Percentiles rank a stretch among this genome's conserved stretches.
phyloP scores from a whole-genome alignment of 2,797 vertebrate species.

The Craterocephalus amniculus region DNA sequence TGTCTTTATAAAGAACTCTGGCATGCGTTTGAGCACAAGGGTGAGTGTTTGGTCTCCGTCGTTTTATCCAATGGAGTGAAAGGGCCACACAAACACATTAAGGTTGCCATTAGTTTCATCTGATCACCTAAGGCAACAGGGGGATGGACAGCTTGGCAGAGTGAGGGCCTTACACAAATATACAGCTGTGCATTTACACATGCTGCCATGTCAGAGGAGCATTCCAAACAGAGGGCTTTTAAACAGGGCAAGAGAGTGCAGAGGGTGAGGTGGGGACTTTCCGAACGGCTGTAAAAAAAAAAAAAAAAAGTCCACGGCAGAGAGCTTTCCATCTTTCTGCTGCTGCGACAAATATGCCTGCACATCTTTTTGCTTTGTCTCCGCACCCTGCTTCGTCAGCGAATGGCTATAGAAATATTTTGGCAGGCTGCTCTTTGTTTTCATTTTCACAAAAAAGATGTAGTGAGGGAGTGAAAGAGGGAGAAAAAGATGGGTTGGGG shows the following conservation, averaged over 20 bases:
- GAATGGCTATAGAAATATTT: slow-evolving; percentile 87
- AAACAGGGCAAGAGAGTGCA: slow-evolving; percentile 52
- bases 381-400: slow-evolving; percentile 83
- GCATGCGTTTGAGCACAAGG: slow-evolving; percentile 33
- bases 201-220: slow-evolving; percentile 70
- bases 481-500: slow-evolving; percentile 14
- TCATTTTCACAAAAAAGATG: slow-evolving; percentile 86
- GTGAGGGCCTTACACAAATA: slow-evolving; percentile 71
- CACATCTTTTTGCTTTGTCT: slow-evolving; percentile 84
- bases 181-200: slow-evolving; percentile 71
- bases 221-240: slow-evolving; percentile 75
- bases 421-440: slow-evolving; percentile 86
- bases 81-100: slow-evolving; percentile 76
- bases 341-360: slow-evolving; percentile 83
- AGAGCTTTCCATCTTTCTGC: slow-evolving; percentile 79
- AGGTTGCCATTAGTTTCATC: slow-evolving; percentile 72
- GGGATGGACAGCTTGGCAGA: slow-evolving; percentile 68
- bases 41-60: slow-evolving; percentile 48
- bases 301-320: too few species aligned
- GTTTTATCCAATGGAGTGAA: slow-evolving; percentile 51
- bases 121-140: slow-evolving; percentile 72
- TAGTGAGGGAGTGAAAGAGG: slow-evolving; percentile 53
- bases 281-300: slow-evolving; percentile 66
- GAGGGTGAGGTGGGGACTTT: slow-evolving; percentile 26
- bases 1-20: slow-evolving; percentile 42